These are phyloP conservation scores for Metaphire vulgaris DNA, from an alignment of 1,140 invertebrate species.

Conservation along the genomic window DNA sequence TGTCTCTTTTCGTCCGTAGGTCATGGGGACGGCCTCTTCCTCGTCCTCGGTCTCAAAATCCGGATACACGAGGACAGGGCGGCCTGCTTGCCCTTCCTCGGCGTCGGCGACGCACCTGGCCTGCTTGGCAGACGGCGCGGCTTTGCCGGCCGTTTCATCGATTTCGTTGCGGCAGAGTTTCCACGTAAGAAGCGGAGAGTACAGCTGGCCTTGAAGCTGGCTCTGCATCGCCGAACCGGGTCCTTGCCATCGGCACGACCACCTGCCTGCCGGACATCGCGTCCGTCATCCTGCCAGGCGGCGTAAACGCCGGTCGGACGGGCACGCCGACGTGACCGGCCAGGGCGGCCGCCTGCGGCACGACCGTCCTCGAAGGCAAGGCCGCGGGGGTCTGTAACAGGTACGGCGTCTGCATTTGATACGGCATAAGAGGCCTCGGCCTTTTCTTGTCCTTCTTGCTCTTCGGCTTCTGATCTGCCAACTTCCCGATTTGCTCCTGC, in stretches of 20 bases:
- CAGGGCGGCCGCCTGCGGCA: background rate
- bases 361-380: conserved; percentile 3
- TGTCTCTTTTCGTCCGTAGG: conserved; percentile 98
- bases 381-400: too few relatives aligned
- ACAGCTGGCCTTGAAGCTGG: conserved; percentile 36
- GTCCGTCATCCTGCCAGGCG: conserved; percentile 20
- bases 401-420: too few relatives aligned
- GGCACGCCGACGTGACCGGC: background rate
- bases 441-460: conserved; percentile 45
- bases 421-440: too few relatives aligned
- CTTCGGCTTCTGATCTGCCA: too few relatives aligned
- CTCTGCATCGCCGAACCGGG: conserved; percentile 37
- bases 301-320: conserved; percentile 23
- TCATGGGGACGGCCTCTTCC: conserved; percentile 96
- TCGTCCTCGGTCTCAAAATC: conserved; percentile 71
- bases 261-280: too few relatives aligned
- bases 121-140: conserved; percentile 12
- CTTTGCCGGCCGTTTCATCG: too few relatives aligned
- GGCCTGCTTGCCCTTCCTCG: conserved; percentile 32
- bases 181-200: conserved; percentile 31
- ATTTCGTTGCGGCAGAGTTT: conserved; percentile 27
- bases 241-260: too few relatives aligned
- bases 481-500: conserved; percentile 47
- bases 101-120: background rate
- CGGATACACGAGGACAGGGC: conserved; percentile 28